These are phyloP conservation scores for Cynocephalus volans DNA, from an alignment of 2,113 vertebrate species.

Conservation along the genomic window DNA sequence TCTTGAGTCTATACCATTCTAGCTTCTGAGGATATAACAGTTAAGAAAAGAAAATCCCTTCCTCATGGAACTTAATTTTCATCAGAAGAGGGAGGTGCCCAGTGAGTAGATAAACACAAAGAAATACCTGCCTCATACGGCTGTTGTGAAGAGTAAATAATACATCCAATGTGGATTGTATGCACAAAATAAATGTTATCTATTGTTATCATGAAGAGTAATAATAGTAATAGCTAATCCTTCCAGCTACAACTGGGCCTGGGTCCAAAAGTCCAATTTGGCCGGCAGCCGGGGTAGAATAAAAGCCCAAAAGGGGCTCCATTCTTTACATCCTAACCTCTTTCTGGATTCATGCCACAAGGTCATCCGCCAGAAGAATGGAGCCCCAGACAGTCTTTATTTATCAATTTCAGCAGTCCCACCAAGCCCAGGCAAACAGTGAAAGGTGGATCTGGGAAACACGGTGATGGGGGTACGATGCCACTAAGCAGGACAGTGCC, in stretches of 20 bases:
- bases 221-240: conserved; percentile 23
- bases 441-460: background rate
- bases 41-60: background rate
- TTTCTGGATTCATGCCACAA: background rate
- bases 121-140: background rate
- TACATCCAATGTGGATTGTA: background rate
- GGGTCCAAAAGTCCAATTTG: conserved; percentile 68
- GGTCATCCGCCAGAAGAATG: background rate
- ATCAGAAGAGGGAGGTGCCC: background rate
- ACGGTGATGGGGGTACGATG: background rate
- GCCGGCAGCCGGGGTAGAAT: conserved; percentile 27
- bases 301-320: background rate
- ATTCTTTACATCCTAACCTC: conserved; percentile 10
- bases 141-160: background rate
- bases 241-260: conserved; percentile 50
- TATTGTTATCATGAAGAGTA: conserved; percentile 41
- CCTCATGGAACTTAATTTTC: background rate
- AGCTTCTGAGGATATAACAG: background rate
- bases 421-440: background rate
- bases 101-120: background rate
- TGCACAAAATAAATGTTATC: background rate
- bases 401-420: background rate
- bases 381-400: background rate
- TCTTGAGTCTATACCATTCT: background rate
- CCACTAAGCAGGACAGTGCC: accelerated